Evolutionary conservation across 2,113 vertebrate genomes (phyloP).

Genomic region (Caracal caracal): DNA sequence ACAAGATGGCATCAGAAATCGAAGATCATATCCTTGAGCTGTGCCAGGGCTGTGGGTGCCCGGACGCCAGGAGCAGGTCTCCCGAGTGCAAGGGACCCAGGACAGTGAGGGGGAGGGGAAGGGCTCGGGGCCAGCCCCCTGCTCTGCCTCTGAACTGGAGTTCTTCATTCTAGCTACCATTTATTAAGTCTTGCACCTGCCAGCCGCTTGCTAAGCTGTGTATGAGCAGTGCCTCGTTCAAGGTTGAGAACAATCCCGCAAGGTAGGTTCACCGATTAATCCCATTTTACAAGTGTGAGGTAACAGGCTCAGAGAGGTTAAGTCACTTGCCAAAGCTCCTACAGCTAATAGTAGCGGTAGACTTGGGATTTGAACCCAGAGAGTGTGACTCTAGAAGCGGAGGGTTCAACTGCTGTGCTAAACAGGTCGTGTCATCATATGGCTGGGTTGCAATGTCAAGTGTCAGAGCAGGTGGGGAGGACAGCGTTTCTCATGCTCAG

Average conservation of each 20-base stretch:
- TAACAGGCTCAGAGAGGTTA: background rate
- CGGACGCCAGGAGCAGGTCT: background rate
- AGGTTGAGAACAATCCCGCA: background rate
- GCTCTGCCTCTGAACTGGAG: background rate
- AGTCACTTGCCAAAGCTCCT: background rate
- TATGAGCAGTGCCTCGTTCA: background rate
- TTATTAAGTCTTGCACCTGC: background rate
- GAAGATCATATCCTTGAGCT: slow-evolving; percentile 96
- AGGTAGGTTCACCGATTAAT: background rate
- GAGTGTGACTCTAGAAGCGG: background rate
- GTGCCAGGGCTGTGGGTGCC: background rate
- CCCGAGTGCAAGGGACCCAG: background rate
- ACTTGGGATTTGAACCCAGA: background rate
- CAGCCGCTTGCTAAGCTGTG: background rate
- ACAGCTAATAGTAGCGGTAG: background rate
- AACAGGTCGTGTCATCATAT: background rate
- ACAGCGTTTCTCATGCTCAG: background rate
- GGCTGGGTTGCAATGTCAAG: background rate
- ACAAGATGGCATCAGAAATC: slow-evolving; percentile 95
- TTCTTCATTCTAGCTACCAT: background rate
- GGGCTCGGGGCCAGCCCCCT: background rate
- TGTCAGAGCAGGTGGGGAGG: background rate
- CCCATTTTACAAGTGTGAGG: background rate
- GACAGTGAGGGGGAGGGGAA: background rate
- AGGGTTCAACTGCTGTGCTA: background rate